Evolutionary conservation across 2,797 vertebrate genomes (phyloP).

Genomic region (Pseudochromis fuscus): DNA sequence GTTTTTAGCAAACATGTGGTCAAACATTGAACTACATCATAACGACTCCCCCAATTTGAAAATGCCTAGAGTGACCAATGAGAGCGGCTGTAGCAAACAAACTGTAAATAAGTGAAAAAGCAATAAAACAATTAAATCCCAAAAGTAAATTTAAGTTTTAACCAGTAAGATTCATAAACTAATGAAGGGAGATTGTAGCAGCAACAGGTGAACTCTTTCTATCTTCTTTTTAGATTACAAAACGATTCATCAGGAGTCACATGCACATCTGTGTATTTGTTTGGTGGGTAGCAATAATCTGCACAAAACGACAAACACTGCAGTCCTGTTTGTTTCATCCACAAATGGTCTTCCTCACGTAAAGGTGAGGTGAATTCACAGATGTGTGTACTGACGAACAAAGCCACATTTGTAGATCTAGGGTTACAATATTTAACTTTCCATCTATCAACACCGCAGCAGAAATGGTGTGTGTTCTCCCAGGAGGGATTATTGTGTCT

Average conservation of each 20-base stretch:
- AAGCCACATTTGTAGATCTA: too few species aligned
- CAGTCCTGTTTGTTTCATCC: too few species aligned
- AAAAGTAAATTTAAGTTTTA: background rate
- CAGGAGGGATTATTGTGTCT: slow-evolving; percentile 83
- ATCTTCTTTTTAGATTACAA: background rate
- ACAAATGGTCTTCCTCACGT: background rate
- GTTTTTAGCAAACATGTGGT: slow-evolving; percentile 1
- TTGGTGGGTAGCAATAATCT: slow-evolving; percentile 16
- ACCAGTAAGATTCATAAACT: too few species aligned
- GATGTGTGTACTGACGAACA: background rate
- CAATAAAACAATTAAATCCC: background rate
- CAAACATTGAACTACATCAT: too few species aligned
- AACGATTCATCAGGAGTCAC: too few species aligned
- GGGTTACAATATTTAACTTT: slow-evolving; percentile 49
- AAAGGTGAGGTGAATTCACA: background rate
- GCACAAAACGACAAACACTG: too few species aligned
- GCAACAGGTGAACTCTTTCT: background rate
- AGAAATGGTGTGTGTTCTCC: slow-evolving; percentile 67
- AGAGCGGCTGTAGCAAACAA: too few species aligned
- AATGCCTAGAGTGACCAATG: too few species aligned
- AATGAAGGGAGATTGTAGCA: background rate
- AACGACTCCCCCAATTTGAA: too few species aligned
- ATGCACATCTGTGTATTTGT: slow-evolving; percentile 1
- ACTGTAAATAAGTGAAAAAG: background rate
- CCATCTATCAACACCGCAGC: slow-evolving; percentile 74